These are phyloP conservation scores for Odocoileus hemionus DNA, from an alignment of 2,113 vertebrate species.

Conservation along the genomic window DNA sequence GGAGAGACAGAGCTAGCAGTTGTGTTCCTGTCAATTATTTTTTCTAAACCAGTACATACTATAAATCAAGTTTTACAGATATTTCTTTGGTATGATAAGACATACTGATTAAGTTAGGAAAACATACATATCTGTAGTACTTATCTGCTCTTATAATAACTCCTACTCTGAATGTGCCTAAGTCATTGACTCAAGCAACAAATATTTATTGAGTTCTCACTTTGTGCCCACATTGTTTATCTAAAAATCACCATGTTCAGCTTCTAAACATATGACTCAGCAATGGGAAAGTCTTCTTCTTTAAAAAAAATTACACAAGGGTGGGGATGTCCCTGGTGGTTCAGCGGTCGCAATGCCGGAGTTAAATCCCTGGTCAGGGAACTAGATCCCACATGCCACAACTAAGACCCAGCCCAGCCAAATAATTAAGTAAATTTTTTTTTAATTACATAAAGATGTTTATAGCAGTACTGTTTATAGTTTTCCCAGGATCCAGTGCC, in stretches of 20 bases:
- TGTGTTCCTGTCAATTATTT: neutral
- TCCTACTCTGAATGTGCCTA: neutral
- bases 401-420: neutral
- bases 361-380: neutral
- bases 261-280: neutral
- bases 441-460: neutral
- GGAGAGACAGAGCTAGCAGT: neutral
- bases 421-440: neutral
- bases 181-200: neutral
- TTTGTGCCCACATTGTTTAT: neutral
- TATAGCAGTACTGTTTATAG: neutral
- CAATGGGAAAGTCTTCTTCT: neutral
- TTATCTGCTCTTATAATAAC: neutral
- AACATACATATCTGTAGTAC: neutral
- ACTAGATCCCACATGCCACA: neutral
- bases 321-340: neutral
- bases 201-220: neutral
- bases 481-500: neutral
- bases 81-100: slow-evolving; percentile 25
- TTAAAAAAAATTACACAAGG: neutral
- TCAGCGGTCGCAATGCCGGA: neutral
- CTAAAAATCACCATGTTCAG: neutral
- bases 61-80: neutral
- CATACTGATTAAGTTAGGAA: slow-evolving; percentile 7
- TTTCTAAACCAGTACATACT: neutral